These are phyloP conservation scores for Eupristina koningsbergeri DNA, from an alignment of 1,140 invertebrate genomes.

Conservation along the genomic window DNA sequence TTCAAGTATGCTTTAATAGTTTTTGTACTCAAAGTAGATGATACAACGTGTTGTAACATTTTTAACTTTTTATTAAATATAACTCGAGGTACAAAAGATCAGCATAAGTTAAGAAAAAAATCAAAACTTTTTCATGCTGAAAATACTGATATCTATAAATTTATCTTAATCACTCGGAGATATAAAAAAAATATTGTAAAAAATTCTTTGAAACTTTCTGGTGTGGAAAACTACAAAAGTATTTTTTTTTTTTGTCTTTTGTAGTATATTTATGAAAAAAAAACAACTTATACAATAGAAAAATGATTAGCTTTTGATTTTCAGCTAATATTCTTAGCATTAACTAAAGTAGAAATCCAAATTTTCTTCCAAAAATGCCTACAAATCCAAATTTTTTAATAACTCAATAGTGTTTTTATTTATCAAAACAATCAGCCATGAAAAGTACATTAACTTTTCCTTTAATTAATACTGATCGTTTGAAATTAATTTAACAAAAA, in stretches of 20 bases:
- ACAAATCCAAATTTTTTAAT: too few species aligned
- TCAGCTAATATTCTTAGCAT: too few species aligned
- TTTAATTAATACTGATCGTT: constrained; percentile 51
- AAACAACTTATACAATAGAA: too few species aligned
- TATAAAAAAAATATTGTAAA: background rate
- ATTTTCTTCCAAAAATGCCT: too few species aligned
- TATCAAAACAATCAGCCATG: background rate
- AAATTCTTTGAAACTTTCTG: background rate
- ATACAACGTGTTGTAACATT: background rate
- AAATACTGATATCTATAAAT: background rate
- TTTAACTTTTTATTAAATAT: background rate
- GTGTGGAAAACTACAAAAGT: constrained; percentile 10
- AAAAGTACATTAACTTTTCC: too few species aligned
- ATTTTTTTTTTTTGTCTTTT: too few species aligned
- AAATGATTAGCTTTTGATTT: too few species aligned
- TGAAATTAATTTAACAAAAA: background rate
- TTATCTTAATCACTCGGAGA: constrained; percentile 9
- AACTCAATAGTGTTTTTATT: too few species aligned
- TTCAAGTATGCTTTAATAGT: constrained; percentile 6
- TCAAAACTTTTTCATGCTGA: background rate
- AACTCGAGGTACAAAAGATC: constrained; percentile 21
- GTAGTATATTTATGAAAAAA: too few species aligned
- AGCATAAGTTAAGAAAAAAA: constrained; percentile 49
- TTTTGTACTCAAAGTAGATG: background rate
- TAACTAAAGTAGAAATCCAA: too few species aligned